Evolutionary conservation across 2,888 invertebrate species (phyloP), one percentile per base, ranked within the genome.

Genomic region (Exocentrus adspersus): DNA sequence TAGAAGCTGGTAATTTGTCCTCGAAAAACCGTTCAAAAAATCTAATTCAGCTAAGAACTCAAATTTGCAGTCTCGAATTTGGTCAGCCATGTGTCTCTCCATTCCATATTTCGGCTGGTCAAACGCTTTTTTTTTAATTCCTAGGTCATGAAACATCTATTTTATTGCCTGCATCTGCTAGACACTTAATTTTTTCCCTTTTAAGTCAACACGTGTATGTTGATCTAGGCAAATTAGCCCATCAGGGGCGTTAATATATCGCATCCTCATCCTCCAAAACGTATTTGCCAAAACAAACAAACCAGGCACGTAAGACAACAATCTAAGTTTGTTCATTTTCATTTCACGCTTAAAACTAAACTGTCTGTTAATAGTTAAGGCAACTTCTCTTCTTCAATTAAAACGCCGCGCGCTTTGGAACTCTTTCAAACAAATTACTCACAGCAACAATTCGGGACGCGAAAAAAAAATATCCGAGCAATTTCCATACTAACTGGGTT

Each of bases 301-400:
- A 17, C 19, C 5, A 32, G 30, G 46, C 12, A 9, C 3, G 32
- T 32, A 57, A 46, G 69, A 64, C 65, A 69, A 69, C 65, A 69
- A 67, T 67, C 67, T 69, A 69, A 69, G 67, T 69, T 69, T 46
- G n/a, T n/a, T n/a, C n/a, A n/a, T 17, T 46, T 52, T 59, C 60
- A 60, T 51, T 67, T 57, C 52, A 16, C 50, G 64, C 59, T 66
- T 69, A 43, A 51, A n/a, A n/a, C n/a, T n/a, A 51, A 67, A 67
- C 66, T 65, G 64, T 67, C 66, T 67, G 69, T 42, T 62, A 42
- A 65, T 67, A 62, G 67, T 69, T 69, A 65, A n/a, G 58, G 65
- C 24, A 69, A 69, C 59, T 67, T 67, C 53, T 56, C 59, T 46
- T 50, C 53, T 56, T 54, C 65, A 69, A 69, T 69, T 69, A 65